Conservation (phyloP, 2,797 vertebrate species). For the Gallirallus australis region DNA sequence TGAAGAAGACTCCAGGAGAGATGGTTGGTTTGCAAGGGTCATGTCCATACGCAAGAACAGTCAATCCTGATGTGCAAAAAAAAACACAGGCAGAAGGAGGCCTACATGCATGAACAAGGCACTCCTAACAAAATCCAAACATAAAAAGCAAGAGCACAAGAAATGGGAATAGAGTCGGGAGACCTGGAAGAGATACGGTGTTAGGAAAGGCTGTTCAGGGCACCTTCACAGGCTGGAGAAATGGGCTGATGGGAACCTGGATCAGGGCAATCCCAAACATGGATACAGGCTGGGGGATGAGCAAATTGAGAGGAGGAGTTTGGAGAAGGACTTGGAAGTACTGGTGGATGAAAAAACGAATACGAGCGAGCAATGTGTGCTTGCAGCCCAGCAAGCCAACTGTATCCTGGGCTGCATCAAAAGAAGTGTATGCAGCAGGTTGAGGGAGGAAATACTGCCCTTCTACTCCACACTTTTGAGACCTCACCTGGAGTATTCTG, state of each 20-base stretch:
- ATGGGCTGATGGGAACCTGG: neutral
- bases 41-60: neutral
- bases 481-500: neutral
- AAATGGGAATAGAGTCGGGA: neutral
- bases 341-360: neutral
- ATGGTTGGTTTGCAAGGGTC: neutral
- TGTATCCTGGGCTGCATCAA: neutral
- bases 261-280: neutral
- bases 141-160: neutral
- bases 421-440: neutral
- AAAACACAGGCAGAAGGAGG: neutral
- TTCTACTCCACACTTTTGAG: neutral
- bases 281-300: neutral
- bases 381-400: neutral
- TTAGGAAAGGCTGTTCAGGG: neutral
- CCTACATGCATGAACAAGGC: neutral
- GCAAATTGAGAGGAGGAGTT: neutral
- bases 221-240: neutral
- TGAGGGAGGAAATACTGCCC: neutral
- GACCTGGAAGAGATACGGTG: neutral
- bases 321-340: neutral
- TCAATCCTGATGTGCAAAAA: neutral
- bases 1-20: neutral
- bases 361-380: accelerated
- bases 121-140: neutral